Base-by-base conservation (phyloP, 2,797 vertebrate species). In the Tinamus major region DNA sequence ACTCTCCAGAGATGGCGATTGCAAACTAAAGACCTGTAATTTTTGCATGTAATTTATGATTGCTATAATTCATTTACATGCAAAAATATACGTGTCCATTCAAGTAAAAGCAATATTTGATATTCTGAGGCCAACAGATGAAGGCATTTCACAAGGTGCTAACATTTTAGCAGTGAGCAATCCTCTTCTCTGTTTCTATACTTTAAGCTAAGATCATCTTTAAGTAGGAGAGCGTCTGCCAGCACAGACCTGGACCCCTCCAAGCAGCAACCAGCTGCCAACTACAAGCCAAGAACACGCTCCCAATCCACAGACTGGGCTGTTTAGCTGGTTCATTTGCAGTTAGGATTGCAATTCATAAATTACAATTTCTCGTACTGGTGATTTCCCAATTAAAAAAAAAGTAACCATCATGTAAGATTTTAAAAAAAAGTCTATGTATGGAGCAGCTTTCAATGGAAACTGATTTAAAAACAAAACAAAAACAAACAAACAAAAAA, bases 1-100 rank as follows among this genome's bases (percentile, higher is more conserved):
- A 71, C 61, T 10, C 46, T 33, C 49, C 58, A 62, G 2, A 1
- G 16, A 51, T 0, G 4, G 2, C 13, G 37, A 88, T 0, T 20
- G 12, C 31, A 72, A 79, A 69, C 39, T 35, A 78, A 68, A 46
- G 13, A 3, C 4, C 3, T 85, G 55, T 35, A 4, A 56, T 19
- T 86, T 86, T 58, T 71, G 31, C 26, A 48, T 7, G 2, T 48
- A 5, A 33, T 69, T 80, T 71, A 6, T 62, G 33, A 63, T 83
- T 80, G 0, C 15, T 21, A 46, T 24, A 33, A 72, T 9, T 72
- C 20, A 35, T 51, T 71, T 35, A 33, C 4, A 29, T 11, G 29
- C 41, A 51, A 46, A 63, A 21, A 3, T 29, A 5, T 17, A 4
- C 6, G 6, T 31, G 4, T 55, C 49, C 68, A 1, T 63, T 88